Conservation (phyloP, 1,140 invertebrate species). For the Bombus difficillimus region DNA sequence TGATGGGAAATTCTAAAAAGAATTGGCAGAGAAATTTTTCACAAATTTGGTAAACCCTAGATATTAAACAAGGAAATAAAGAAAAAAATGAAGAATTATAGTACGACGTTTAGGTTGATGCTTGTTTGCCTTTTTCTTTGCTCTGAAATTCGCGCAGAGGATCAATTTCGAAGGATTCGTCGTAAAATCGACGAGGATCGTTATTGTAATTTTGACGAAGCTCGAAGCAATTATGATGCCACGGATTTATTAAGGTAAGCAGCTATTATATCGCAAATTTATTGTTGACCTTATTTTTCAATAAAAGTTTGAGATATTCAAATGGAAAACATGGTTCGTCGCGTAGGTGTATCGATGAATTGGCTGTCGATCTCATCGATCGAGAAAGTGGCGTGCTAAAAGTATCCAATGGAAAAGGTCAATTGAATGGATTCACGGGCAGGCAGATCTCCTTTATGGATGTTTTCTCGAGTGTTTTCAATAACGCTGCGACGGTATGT, state of each 20-base stretch:
- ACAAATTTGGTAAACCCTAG: neutral
- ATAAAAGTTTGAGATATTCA: neutral
- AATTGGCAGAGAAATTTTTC: too few species aligned
- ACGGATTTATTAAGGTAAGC: slow-evolving; percentile 76
- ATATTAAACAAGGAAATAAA: too few species aligned
- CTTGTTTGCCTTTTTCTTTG: slow-evolving; percentile 38
- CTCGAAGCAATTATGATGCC: slow-evolving; percentile 68
- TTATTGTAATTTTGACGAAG: slow-evolving; percentile 56
- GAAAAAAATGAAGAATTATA: neutral
- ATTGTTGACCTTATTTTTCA: too few species aligned
- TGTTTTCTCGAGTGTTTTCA: slow-evolving; percentile 37
- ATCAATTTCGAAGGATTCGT: neutral
- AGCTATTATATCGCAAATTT: slow-evolving; percentile 33
- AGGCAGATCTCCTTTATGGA: slow-evolving; percentile 37
- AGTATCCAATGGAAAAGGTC: neutral
- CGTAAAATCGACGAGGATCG: slow-evolving; percentile 23
- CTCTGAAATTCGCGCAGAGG: neutral
- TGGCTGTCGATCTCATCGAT: slow-evolving; percentile 41
- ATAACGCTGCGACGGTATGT: slow-evolving; percentile 44
- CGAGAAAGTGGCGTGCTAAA: slow-evolving; percentile 6
- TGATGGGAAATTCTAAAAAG: neutral
- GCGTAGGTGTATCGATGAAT: slow-evolving; percentile 69
- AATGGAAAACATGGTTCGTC: neutral
- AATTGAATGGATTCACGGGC: slow-evolving; percentile 19
- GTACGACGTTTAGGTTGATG: slow-evolving; percentile 32